A percentile compares a stretch with the other conserved stretches of the same genome.
Conservation (phyloP, 2,797 vertebrate species). For the Diceros bicornis region DNA sequence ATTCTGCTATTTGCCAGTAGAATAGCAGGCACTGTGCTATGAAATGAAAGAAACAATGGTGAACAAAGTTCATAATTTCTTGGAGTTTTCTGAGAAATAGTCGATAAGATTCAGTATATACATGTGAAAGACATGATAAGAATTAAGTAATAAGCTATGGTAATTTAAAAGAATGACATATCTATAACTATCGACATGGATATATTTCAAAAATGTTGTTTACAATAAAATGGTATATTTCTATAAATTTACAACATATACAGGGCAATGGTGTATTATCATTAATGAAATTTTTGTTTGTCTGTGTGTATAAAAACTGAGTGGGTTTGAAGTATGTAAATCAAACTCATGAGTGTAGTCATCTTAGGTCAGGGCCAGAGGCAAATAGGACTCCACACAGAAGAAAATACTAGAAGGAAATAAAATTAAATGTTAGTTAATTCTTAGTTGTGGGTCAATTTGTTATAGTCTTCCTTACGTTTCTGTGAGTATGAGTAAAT, state of each 20-base stretch:
- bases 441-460: neutral
- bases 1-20: neutral
- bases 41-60: neutral
- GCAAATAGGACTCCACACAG: neutral
- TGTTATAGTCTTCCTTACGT: neutral
- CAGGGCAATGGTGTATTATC: neutral
- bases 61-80: neutral
- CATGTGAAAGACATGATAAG: neutral
- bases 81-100: constrained; percentile 8
- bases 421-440: constrained; percentile 21
- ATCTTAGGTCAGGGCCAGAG: neutral
- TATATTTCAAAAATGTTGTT: constrained; percentile 1
- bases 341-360: constrained; percentile 8
- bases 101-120: neutral
- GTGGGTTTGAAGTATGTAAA: neutral
- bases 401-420: neutral
- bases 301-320: neutral
- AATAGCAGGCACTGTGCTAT: neutral
- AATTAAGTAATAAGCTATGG: neutral
- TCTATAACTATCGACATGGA: neutral
- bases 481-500: neutral
- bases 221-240: neutral
- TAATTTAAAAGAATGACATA: neutral
- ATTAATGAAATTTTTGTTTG: neutral
- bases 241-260: neutral